Evolutionary conservation across 2,797 vertebrate species (phyloP), one percentile per base, ranked within the genome.

Genomic region (Alosa sapidissima): DNA sequence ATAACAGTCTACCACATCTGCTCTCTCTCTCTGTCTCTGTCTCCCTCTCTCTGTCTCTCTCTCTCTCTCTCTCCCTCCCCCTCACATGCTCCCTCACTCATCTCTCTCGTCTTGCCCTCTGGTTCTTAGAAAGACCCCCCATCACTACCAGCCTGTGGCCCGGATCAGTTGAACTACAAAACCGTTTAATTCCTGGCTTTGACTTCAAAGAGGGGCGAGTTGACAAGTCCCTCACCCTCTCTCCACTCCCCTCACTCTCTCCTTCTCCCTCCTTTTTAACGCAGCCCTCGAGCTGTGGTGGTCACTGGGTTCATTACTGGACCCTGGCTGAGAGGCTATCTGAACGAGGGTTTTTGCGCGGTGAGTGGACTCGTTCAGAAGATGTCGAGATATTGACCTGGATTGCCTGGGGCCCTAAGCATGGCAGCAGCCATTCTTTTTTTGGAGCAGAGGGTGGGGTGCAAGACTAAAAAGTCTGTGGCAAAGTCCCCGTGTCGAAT

Each of bases 11-110:
- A 36, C 72, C 72, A 45, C 68, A 45, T 75, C 68, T 75, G 68
- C 55, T 5, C 55, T 14, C 33, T 41, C 13, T 72, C 65, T 36
- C 33, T 72, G n/a, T n/a, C n/a, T n/a, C n/a, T n/a, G n/a, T n/a
- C 55, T 93, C 94, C 94, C 91, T 85, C 86, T 89, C 91, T 88
- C 90, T 91, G 92, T 93, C 93, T 93, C 90, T 33, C 83, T 58
- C 88, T 88, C 88, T 1, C 87, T 91, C 92, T 87, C 87, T 55
- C 19, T 7, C 21, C 65, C 49, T 48, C 88, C 90, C 92, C 91
- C 84, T 92, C 90, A 90, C 91, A 83, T 41, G 36, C 68, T 19
- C 36, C 19, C 65, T 13, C 65, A 36, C 65, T 89, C 52, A 2
- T 52, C 55, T 21, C 55, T 58, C 24, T 68, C 28, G 28, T 5